phyloP scores from a whole-genome alignment of 1,140 invertebrate genomes.

The Hyles vespertilio region DNA sequence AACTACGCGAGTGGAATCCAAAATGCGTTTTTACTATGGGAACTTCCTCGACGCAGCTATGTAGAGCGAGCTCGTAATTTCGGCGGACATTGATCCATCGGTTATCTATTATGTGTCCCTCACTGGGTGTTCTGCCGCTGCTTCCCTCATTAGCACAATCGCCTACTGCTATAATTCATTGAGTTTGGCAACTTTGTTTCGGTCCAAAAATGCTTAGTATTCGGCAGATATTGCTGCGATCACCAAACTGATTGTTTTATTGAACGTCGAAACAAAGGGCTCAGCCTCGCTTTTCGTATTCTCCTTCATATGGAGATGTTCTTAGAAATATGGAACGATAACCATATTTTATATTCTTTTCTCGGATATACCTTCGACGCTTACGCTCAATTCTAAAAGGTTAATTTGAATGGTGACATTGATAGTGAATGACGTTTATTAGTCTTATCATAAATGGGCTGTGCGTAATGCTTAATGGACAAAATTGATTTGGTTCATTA shows the following conservation, averaged over 20 bases:
- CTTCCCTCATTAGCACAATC: slow-evolving; percentile 10
- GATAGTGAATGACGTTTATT: not conserved
- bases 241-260: not conserved
- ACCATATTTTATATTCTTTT: too few relatives aligned
- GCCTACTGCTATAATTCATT: slow-evolving; percentile 11
- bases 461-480: slow-evolving; percentile 12
- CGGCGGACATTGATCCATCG: slow-evolving; percentile 12
- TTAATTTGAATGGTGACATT: too few relatives aligned
- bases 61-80: not conserved
- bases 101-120: slow-evolving; percentile 11
- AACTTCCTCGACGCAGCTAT: not conserved
- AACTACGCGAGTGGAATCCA: not conserved
- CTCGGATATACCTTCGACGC: too few relatives aligned
- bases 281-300: too few relatives aligned
- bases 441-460: slow-evolving; percentile 5
- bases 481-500: slow-evolving; percentile 9
- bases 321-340: too few relatives aligned
- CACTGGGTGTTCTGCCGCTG: slow-evolving; percentile 4
- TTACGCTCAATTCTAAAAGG: too few relatives aligned
- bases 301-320: too few relatives aligned
- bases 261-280: too few relatives aligned
- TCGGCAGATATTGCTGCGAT: not conserved
- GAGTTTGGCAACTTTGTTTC: slow-evolving; percentile 1
- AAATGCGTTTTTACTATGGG: not conserved
- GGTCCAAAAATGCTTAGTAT: not conserved